Base-by-base conservation (phyloP, 2,797 vertebrate genomes). In the Taeniopygia guttata region DNA sequence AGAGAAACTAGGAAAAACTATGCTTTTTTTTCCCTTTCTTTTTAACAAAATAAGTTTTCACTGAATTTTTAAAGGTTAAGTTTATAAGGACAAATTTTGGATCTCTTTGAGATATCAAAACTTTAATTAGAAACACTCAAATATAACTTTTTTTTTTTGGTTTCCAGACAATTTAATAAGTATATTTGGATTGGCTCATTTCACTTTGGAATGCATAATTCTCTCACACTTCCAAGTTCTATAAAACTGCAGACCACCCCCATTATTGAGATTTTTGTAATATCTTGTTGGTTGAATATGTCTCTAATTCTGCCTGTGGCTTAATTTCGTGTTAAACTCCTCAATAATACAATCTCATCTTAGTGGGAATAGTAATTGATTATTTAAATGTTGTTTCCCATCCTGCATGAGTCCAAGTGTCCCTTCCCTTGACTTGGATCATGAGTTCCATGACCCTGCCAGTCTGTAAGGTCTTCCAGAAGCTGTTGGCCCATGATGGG, bases 91-190 rank as follows among this genome's bases (percentile, higher is more conserved):
- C 6, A 73, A 87, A 84, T 58, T 45, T 67, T 7, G 21, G 15
- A 63, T 79, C 40, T 87, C 43, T 54, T 82, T 72, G n/a, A 68
- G 25, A 77, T 75, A 66, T 70, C 46, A 74, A 58, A 83, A 23
- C 11, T 48, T 75, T 86, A 60, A 85, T 75, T 87, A 77, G 74
- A 85, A 94, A 40, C 17, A 40, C 14, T 58, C 15, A 73, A 78
- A 82, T 90, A 46, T 38, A 88, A 80, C 40, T 77, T 83, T 36
- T 13, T 38, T 87, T 77, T 87, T 69, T 89, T 80, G n/a, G 36
- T 38, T 38, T 38, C 49, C 54, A 94, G 62, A 68, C 20, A 75
- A 60, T 62, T 91, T 81, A 94, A 60, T 75, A 83, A 78, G 27
- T 75, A 21, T 86, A 38, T 90, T 84, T 85, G n/a, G 18, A 43